phyloP scores from a whole-genome alignment of 2,888 invertebrate genomes.

The Encarsia formosa region DNA sequence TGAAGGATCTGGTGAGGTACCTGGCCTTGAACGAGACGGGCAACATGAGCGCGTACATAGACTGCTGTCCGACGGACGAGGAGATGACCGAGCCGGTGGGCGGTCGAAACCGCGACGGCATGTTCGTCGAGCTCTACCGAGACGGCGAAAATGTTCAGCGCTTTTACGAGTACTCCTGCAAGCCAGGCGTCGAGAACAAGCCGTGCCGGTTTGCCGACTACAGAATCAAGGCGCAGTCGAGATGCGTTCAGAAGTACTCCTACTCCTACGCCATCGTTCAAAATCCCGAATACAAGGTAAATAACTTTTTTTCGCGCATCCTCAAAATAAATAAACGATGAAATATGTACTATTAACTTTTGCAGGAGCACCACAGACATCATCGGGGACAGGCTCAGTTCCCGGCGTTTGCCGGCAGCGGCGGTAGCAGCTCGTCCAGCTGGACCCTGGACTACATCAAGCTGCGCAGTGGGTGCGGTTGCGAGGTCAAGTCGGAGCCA shows the following conservation, averaged over 20 bases:
- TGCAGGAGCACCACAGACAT: constrained; percentile 41
- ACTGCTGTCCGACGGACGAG: constrained; percentile 77
- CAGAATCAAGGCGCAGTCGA: constrained; percentile 65
- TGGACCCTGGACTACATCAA: constrained; percentile 81
- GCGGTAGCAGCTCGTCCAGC: constrained; percentile 41
- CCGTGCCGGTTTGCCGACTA: constrained; percentile 74
- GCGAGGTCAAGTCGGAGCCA: constrained; percentile 65
- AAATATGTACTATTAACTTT: too few relatives aligned
- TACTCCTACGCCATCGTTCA: constrained; percentile 80
- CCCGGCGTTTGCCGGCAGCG: constrained; percentile 55
- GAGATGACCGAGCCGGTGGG: constrained; percentile 75
- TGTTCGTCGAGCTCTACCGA: constrained; percentile 71
- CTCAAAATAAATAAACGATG: too few relatives aligned
- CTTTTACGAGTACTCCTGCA: constrained; percentile 78
- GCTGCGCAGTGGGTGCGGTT: constrained; percentile 80
- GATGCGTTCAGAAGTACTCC: constrained; percentile 78
- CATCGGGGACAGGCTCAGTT: constrained; percentile 46
- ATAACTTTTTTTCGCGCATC: not conserved
- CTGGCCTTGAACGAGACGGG: constrained; percentile 57
- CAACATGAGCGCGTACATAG: constrained; percentile 55
- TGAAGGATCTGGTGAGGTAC: constrained; percentile 61
- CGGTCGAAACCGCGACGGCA: constrained; percentile 69
- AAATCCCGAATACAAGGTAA: constrained; percentile 52
- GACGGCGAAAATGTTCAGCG: constrained; percentile 66
- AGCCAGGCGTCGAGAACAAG: constrained; percentile 63